A percentile compares a stretch with the other conserved stretches of the same genome.
phyloP scores from a whole-genome alignment of 2,888 invertebrate genomes.

The Sarcophaga rosellei region DNA sequence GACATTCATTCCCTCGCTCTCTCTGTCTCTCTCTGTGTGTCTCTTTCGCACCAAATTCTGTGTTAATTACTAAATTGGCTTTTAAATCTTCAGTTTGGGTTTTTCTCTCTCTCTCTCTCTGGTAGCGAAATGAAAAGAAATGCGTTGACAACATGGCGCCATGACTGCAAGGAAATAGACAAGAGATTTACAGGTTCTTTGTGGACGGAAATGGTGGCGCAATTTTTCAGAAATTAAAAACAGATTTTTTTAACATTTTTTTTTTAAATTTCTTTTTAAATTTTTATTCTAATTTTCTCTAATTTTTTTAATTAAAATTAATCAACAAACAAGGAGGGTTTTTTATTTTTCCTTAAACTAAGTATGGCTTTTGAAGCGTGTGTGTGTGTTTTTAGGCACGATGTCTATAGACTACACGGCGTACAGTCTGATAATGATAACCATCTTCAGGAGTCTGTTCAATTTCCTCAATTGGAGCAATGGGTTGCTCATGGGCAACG shows the following conservation, averaged over 20 bases:
- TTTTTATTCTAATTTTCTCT: background rate
- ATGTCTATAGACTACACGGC: constrained; percentile 76
- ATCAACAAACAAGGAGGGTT: background rate
- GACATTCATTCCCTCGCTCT: no score
- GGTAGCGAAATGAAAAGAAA: background rate
- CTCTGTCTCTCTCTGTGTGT: no score
- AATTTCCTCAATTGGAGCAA: constrained; percentile 71
- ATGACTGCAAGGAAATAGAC: background rate
- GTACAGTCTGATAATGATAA: constrained; percentile 77
- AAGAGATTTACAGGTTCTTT: constrained; percentile 43
- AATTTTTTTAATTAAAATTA: constrained; percentile 15
- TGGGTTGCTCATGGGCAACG: constrained; percentile 35
- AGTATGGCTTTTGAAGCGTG: background rate
- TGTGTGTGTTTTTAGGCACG: constrained; percentile 67
- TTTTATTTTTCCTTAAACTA: background rate
- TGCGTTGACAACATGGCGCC: constrained; percentile 59
- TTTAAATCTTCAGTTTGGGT: constrained; percentile 2
- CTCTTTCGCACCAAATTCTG: background rate
- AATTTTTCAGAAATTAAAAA: background rate
- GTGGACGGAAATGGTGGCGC: background rate
- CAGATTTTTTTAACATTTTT: background rate
- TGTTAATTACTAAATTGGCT: constrained; percentile 57
- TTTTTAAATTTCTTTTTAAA: constrained; percentile 7
- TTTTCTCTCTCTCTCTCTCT: background rate
- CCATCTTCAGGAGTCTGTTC: constrained; percentile 75